phyloP scores from a whole-genome alignment of 2,888 invertebrate genomes.

The Zeuzera pyrina region DNA sequence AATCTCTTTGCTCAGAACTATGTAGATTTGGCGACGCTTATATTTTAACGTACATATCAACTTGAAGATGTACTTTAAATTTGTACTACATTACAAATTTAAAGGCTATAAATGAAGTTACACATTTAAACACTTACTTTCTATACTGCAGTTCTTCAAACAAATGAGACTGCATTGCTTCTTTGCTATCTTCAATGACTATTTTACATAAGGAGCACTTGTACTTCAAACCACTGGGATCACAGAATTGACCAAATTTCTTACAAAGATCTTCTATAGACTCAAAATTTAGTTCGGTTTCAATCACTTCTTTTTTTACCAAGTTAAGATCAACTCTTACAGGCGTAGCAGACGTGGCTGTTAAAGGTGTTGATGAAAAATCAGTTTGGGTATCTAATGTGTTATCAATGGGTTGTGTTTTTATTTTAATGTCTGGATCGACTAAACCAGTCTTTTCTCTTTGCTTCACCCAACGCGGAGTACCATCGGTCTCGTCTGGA shows the following conservation, averaged over 20 bases:
- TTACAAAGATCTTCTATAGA: constrained; percentile 39
- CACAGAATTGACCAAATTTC: constrained; percentile 48
- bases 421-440: constrained; percentile 33
- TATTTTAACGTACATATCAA: too few relatives aligned
- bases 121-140: constrained; percentile 63
- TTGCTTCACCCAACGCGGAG: constrained; percentile 47
- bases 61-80: background rate
- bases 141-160: constrained; percentile 78
- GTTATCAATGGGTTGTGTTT: constrained; percentile 10
- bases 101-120: background rate
- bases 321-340: constrained; percentile 36
- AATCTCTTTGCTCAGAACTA: too few relatives aligned
- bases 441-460: constrained; percentile 23
- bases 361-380: background rate
- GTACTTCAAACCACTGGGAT: constrained; percentile 68
- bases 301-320: constrained; percentile 42
- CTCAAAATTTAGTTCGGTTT: constrained; percentile 23
- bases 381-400: background rate
- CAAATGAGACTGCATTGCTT: constrained; percentile 77
- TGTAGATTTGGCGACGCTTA: too few relatives aligned
- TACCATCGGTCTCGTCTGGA: constrained; percentile 39
- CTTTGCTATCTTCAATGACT: constrained; percentile 69
- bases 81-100: constrained; percentile 1
- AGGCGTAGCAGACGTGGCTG: constrained; percentile 3
- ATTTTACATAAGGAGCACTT: constrained; percentile 76